These are phyloP conservation scores for Spinibarbus caldwelli DNA, from an alignment of 2,797 vertebrate species.

Conservation along the genomic window DNA sequence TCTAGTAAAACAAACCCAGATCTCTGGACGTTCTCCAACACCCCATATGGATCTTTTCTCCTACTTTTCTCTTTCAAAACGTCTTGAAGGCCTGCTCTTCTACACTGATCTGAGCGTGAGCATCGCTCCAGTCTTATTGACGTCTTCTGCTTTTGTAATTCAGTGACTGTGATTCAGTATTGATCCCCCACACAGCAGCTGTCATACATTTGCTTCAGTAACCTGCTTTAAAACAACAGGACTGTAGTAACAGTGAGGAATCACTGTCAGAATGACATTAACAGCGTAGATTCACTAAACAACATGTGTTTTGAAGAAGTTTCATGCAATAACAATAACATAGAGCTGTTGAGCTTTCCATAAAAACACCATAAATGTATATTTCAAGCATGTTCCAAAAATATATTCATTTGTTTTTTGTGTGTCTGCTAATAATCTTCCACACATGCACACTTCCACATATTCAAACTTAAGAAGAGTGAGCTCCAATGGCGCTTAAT, in stretches of 20 bases:
- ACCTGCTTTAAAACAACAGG: background rate
- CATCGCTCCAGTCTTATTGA: background rate
- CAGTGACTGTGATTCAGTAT: slow-evolving; percentile 8
- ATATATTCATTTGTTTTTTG: no score
- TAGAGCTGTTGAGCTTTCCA: no score
- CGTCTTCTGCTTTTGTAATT: background rate
- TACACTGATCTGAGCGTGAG: background rate
- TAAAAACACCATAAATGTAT: no score
- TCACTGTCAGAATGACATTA: no score
- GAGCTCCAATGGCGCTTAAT: no score
- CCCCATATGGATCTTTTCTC: background rate
- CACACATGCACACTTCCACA: no score
- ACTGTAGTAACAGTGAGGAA: background rate
- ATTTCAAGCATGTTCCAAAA: no score
- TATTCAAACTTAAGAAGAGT: no score
- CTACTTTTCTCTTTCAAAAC: background rate
- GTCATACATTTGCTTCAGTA: background rate
- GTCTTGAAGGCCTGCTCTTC: background rate
- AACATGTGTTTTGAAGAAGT: no score
- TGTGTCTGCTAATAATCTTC: no score
- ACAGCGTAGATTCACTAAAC: background rate
- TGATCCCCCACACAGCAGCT: background rate
- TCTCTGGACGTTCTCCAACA: no score
- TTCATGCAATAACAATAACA: no score
- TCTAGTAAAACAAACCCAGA: background rate